Percentiles rank a stretch among this genome's conserved stretches.
These are phyloP conservation scores for Ibycter americanus DNA, from an alignment of 2,797 vertebrate genomes.

Conservation along the genomic window DNA sequence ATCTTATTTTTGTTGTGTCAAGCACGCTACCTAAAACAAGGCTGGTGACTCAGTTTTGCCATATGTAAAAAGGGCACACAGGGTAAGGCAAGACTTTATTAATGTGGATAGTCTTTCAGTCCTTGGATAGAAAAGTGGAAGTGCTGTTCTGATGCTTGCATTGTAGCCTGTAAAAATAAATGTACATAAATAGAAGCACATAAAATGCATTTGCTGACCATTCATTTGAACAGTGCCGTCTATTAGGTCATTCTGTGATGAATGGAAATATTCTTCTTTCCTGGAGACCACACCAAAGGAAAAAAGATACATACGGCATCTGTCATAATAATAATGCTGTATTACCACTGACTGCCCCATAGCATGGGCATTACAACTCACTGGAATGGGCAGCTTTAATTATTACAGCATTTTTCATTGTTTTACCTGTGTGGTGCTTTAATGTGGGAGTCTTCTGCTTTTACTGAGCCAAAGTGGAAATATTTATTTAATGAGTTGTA, in stretches of 20 bases:
- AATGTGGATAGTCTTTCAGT: neutral
- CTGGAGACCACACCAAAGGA: neutral
- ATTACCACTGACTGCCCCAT: neutral
- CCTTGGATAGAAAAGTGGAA: conserved; percentile 21
- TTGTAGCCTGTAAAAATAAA: conserved; percentile 43
- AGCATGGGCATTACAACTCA: neutral
- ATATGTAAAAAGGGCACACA: neutral
- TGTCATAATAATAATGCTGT: neutral
- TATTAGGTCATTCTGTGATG: conserved; percentile 6
- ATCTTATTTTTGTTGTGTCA: conserved; percentile 14
- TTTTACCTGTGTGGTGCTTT: neutral
- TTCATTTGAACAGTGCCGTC: neutral
- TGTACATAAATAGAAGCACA: neutral
- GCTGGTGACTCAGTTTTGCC: conserved; percentile 46
- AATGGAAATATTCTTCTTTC: conserved; percentile 25
- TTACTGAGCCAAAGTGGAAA: neutral
- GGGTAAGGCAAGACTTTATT: neutral
- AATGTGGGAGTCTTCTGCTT: neutral
- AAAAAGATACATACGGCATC: neutral
- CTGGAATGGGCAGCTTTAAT: neutral
- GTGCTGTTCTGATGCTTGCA: conserved; percentile 7
- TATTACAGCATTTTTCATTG: neutral
- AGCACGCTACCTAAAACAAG: neutral
- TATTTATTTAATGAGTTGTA: conserved; percentile 22
- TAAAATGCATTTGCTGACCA: conserved; percentile 26